Evolutionary conservation across 35 echinoderm and acorn worm genomes (phyloP).

Genomic region (Apostichopus parvimensis): DNA sequence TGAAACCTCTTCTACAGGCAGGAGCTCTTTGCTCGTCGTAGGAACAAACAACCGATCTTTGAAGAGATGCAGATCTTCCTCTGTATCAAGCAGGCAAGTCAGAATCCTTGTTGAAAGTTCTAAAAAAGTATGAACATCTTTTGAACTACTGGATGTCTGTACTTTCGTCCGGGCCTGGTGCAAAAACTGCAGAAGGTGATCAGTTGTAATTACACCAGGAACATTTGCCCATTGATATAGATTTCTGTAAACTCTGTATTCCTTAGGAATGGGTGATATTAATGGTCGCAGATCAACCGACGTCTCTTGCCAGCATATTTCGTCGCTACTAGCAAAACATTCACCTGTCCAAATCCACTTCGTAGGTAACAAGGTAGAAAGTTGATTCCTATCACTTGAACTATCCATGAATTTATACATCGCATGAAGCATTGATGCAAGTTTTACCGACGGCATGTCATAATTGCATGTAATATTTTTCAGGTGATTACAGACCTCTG

Average conservation of each 20-base stretch:
- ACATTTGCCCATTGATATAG: background rate
- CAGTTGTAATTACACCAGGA: background rate
- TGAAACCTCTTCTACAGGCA: constrained; percentile 9
- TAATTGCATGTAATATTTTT: background rate
- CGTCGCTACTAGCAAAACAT: background rate
- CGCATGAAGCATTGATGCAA: background rate
- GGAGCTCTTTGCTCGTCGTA: background rate
- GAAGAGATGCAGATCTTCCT: constrained; percentile 2
- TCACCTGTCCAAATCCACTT: constrained; percentile 52
- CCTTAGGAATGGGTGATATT: background rate
- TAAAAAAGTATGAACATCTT: background rate
- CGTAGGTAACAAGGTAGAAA: background rate
- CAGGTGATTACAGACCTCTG: constrained; percentile 28
- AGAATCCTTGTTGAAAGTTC: constrained; percentile 33
- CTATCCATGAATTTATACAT: constrained; percentile 8
- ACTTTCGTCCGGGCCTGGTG: background rate
- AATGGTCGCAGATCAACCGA: constrained; percentile 33
- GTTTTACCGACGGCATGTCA: background rate
- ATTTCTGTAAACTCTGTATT: background rate
- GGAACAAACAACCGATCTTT: constrained; percentile 8
- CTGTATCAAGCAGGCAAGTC: constrained; percentile 19
- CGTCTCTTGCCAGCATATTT: constrained; percentile 7
- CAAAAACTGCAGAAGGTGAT: constrained; percentile 17
- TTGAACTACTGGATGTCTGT: background rate
- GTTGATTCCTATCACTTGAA: background rate